A percentile compares a stretch with the other conserved stretches of the same genome.
Evolutionary conservation across 2,888 invertebrate species (phyloP).

Genomic region (Dasypogon diadema): DNA sequence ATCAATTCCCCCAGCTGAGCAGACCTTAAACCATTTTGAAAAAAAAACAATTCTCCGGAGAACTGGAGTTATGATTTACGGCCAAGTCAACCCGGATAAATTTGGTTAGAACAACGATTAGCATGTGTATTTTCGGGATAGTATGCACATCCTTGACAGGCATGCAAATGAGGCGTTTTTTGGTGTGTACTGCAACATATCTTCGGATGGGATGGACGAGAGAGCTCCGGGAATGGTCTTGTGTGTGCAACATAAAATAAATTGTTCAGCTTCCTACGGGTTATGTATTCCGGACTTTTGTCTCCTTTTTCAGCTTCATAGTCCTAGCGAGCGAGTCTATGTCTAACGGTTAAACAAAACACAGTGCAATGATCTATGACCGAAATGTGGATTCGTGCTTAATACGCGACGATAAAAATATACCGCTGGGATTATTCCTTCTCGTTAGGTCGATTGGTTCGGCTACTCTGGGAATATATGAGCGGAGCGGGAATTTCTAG

Average conservation of each 20-base stretch:
- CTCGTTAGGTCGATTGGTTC: constrained; percentile 46
- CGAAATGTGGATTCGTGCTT: constrained; percentile 43
- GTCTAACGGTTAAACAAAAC: constrained; percentile 42
- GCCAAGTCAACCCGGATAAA: constrained; percentile 32
- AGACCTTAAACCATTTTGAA: constrained; percentile 32
- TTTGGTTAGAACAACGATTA: constrained; percentile 46
- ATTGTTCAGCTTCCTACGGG: constrained; percentile 40
- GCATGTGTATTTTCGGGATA: constrained; percentile 36
- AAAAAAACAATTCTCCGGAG: constrained; percentile 12
- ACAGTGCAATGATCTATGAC: constrained; percentile 46
- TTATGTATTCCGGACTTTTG: constrained; percentile 36
- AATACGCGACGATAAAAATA: constrained; percentile 49
- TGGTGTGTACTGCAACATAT: constrained; percentile 16
- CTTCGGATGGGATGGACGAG: constrained; percentile 7
- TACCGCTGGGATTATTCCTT: constrained; percentile 44
- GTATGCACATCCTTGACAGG: constrained; percentile 21
- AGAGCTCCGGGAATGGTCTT: constrained; percentile 2
- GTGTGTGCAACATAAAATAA: constrained; percentile 47
- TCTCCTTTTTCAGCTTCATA: constrained; percentile 35
- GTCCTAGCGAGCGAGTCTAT: neutral
- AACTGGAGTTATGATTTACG: constrained; percentile 41
- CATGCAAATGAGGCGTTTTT: constrained; percentile 37
- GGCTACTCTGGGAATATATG: constrained; percentile 3
- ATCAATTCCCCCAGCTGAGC: constrained; percentile 30
- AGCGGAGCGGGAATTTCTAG: neutral